Percentiles rank a stretch among this genome's conserved stretches.
These are phyloP conservation scores for Poeciliopsis turrubarensis DNA, from an alignment of 2,113 vertebrate species.

Conservation along the genomic window DNA sequence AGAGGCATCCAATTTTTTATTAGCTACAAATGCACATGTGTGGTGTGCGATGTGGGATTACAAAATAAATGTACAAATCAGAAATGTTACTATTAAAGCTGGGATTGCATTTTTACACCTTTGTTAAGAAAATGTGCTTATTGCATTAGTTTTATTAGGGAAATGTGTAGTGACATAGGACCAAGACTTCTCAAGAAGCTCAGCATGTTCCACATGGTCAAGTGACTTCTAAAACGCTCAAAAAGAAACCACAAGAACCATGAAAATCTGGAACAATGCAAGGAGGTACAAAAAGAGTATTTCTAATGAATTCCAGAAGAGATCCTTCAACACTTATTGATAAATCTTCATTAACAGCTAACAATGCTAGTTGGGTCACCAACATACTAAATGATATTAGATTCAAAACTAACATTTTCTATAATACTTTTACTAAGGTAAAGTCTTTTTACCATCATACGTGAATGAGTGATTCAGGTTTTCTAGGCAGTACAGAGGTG, in stretches of 20 bases:
- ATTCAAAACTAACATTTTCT: too few species aligned
- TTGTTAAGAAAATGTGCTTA: slow-evolving; percentile 4
- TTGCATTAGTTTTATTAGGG: neutral
- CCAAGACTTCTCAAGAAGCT: neutral
- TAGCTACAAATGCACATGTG: neutral
- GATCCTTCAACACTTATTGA: neutral
- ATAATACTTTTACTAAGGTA: too few species aligned
- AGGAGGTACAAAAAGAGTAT: neutral
- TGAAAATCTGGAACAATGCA: neutral
- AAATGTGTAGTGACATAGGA: neutral
- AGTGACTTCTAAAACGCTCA: neutral
- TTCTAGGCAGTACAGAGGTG: too few species aligned
- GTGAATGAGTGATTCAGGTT: too few species aligned
- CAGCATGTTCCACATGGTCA: neutral
- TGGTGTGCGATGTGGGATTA: neutral
- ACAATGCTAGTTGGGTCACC: too few species aligned
- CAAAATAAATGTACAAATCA: neutral
- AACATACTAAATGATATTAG: too few species aligned
- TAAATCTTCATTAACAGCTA: neutral
- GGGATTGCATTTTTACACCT: neutral
- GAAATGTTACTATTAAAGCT: neutral
- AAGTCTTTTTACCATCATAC: too few species aligned
- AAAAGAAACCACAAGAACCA: neutral
- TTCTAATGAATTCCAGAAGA: neutral
- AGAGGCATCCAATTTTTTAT: neutral